Base-by-base conservation (phyloP, 1,140 invertebrate species). In the Papilio polytes region DNA sequence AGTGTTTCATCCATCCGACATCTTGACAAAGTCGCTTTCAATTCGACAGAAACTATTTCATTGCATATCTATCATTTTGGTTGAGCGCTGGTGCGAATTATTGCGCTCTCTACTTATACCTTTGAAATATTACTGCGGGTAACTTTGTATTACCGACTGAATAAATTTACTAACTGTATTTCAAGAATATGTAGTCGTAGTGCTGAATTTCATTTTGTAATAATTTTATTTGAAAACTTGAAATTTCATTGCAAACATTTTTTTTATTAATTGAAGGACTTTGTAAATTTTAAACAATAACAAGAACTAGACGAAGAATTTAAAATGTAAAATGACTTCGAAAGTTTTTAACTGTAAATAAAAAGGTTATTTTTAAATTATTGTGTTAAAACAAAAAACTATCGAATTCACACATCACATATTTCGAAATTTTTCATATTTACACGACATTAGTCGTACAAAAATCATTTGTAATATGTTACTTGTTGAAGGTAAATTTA, bases 1-100 rank as follows among this genome's bases (percentile, higher is more conserved):
- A 41, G 76, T 78, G 31, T 78, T 78, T 78, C 59, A 78, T 78
- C 63, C 76, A 78, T 78, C 36, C 53, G 73, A 74, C 41, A 20
- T 74, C 73, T 74, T 74, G 73, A 51, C 73, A 74, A 74, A 74
- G 73, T 74, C 46, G 44, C 44, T 74, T 74, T 74, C 41, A 74
- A 74, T 74, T 74, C 44, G 73, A 74, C 2, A 26, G 20, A 26
- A 74, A 74, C 41, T 48, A 48, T 26, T 74, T 74, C 44, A 26
- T 48, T 74, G 41, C 41, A 46, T 74, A 74, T 74, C 41, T 74
- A 74, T 74, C 73, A 48, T 46, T 51, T 48, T 8, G 41, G 41
- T 74, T 74, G 44, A 48, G 41, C 20, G 20, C 73, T 74, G 44
- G 73, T 74, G 73, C 73, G 73, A 74, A 74, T 74, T 74, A 74